Percentiles rank a stretch among this genome's conserved stretches.
phyloP scores from a whole-genome alignment of 2,797 vertebrate genomes.

The Microctenopoma steveboyesi region DNA sequence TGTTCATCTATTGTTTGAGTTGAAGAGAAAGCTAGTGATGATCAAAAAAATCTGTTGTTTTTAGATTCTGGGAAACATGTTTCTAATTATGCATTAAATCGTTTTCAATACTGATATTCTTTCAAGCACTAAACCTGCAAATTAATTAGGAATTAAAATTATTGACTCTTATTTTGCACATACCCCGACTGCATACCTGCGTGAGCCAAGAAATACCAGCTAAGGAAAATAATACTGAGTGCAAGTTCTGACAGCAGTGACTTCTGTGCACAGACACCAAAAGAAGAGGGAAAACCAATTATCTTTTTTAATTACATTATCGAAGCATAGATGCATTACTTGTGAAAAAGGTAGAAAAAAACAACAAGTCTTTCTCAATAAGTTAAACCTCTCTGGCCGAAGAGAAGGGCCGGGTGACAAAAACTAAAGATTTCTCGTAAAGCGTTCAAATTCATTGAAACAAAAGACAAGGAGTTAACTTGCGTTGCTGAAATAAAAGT shows the following conservation, averaged over 20 bases:
- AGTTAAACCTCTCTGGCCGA: slow-evolving; percentile 88
- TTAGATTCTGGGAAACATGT: slow-evolving; percentile 46
- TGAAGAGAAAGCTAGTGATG: background rate
- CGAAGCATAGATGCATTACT: slow-evolving; percentile 86
- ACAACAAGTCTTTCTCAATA: slow-evolving; percentile 91
- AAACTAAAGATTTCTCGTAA: slow-evolving; percentile 77
- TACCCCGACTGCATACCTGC: slow-evolving; percentile 50
- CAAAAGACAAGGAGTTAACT: slow-evolving; percentile 80
- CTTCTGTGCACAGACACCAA: slow-evolving; percentile 59
- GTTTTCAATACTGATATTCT: slow-evolving; percentile 31
- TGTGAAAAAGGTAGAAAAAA: slow-evolving; percentile 91
- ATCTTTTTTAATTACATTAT: slow-evolving; percentile 87
- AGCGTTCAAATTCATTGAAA: slow-evolving; percentile 70
- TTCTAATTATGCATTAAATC: slow-evolving; percentile 32
- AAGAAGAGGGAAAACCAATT: slow-evolving; percentile 76
- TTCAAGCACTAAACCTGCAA: slow-evolving; percentile 37
- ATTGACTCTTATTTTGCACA: slow-evolving; percentile 35
- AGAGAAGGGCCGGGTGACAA: slow-evolving; percentile 80
- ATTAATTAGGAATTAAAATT: slow-evolving; percentile 9
- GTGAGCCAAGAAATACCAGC: slow-evolving; percentile 22
- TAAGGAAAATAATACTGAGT: slow-evolving; percentile 19
- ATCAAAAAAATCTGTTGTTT: slow-evolving; percentile 21
- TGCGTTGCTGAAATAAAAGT: slow-evolving; percentile 73
- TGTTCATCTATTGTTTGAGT: background rate
- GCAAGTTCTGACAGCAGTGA: slow-evolving; percentile 24